Evolutionary conservation across 2,113 vertebrate genomes (phyloP).

Genomic region (Macquaria australasica): DNA sequence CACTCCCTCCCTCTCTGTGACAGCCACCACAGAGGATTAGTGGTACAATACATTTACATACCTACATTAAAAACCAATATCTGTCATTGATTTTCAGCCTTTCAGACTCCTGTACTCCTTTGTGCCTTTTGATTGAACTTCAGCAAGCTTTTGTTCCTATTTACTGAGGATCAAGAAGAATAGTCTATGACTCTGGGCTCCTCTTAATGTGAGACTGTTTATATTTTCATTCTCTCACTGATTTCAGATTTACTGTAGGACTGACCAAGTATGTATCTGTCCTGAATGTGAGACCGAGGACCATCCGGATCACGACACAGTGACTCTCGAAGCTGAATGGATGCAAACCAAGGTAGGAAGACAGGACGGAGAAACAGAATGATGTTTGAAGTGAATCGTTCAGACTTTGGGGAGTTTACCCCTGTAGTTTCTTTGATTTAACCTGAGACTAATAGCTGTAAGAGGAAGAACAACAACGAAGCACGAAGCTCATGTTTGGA

Average conservation of each 20-base stretch:
- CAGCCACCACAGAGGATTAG: conserved; percentile 59
- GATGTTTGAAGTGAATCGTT: neutral
- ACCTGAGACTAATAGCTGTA: neutral
- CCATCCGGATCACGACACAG: conserved; percentile 73
- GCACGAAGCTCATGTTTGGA: neutral
- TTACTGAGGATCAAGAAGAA: neutral
- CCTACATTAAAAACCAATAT: neutral
- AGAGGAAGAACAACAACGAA: conserved; percentile 2
- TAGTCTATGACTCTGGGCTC: neutral
- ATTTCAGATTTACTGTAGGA: conserved; percentile 77
- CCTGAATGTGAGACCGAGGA: conserved; percentile 65
- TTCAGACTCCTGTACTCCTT: neutral
- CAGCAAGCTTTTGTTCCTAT: too few species aligned
- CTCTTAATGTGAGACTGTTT: neutral
- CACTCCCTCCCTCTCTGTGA: conserved; percentile 58
- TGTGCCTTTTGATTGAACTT: neutral
- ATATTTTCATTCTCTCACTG: neutral
- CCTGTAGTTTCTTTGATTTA: neutral
- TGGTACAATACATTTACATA: conserved; percentile 49
- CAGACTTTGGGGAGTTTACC: neutral
- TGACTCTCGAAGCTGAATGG: conserved; percentile 72
- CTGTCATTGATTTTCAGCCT: neutral
- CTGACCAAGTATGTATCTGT: conserved; percentile 77
- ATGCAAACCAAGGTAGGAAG: conserved; percentile 71
- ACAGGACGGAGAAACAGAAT: neutral